Evolutionary conservation across 2,888 invertebrate genomes (phyloP).

Genomic region (Xestia c-nigrum): DNA sequence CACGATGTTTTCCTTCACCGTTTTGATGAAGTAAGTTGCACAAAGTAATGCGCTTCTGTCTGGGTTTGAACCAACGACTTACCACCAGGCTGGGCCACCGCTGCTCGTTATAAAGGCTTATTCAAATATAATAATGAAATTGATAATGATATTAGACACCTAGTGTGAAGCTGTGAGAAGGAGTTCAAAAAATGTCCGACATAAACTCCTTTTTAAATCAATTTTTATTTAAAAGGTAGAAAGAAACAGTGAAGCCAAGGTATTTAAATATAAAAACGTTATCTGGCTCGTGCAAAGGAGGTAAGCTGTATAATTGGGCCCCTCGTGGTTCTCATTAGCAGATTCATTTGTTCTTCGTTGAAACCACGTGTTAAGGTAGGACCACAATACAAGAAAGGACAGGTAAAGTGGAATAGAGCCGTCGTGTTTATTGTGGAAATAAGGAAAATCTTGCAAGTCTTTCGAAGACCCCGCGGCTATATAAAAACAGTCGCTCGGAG

Average conservation of each 20-base stretch:
- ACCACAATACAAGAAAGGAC: conserved; percentile 6
- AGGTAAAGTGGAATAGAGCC: not conserved
- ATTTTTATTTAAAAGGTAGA: conserved; percentile 26
- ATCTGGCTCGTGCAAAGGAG: conserved; percentile 32
- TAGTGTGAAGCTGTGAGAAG: too few relatives aligned
- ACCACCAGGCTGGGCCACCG: too few relatives aligned
- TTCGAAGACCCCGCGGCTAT: not conserved
- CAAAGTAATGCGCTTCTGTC: too few relatives aligned
- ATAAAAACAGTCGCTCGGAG: too few relatives aligned
- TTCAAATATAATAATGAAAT: too few relatives aligned
- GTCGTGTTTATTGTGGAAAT: not conserved
- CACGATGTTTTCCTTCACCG: too few relatives aligned
- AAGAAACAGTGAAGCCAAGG: conserved; percentile 4
- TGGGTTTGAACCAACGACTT: too few relatives aligned
- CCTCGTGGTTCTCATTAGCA: conserved; percentile 71
- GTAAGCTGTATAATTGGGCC: conserved; percentile 68
- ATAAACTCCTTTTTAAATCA: not conserved
- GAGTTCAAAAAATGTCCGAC: not conserved
- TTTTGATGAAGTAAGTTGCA: too few relatives aligned
- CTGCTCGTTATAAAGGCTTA: too few relatives aligned
- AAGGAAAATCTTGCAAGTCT: not conserved
- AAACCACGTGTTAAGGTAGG: conserved; percentile 31
- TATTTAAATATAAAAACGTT: conserved; percentile 58
- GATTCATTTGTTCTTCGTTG: conserved; percentile 70
- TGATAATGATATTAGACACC: not conserved